phyloP scores from a whole-genome alignment of 2,888 invertebrate genomes.

The Chaitophorus viminalis region DNA sequence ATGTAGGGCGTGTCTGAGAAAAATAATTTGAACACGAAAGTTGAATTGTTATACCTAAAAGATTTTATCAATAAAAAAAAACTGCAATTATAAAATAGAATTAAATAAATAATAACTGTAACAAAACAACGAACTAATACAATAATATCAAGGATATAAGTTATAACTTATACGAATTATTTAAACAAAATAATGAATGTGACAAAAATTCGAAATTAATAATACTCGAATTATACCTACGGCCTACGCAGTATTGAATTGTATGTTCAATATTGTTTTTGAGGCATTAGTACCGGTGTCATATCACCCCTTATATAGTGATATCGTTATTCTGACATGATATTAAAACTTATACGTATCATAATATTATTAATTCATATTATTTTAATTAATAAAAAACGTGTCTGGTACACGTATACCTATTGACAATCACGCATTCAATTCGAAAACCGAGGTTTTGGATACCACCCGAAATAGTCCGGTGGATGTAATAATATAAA shows the following conservation, averaged over 20 bases:
- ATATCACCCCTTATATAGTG: neutral
- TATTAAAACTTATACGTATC: neutral
- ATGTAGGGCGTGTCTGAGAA: neutral
- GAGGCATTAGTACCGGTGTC: neutral
- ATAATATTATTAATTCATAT: neutral
- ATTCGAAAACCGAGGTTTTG: neutral
- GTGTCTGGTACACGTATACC: no score
- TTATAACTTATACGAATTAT: neutral
- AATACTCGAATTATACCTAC: neutral
- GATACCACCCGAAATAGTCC: slow-evolving; percentile 11
- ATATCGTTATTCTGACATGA: neutral
- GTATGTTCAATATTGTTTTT: no score
- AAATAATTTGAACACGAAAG: neutral
- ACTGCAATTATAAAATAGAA: neutral
- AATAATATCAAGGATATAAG: neutral
- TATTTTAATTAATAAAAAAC: neutral
- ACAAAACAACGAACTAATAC: neutral
- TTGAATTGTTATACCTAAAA: neutral
- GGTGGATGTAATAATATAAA: slow-evolving; percentile 14
- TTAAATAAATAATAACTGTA: neutral
- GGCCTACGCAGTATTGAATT: neutral
- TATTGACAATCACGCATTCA: neutral
- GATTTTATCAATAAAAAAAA: neutral
- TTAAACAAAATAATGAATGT: neutral
- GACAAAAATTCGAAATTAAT: neutral